Evolutionary conservation across 1,140 invertebrate species (phyloP).

Genomic region (Atopsyche davidsoni): DNA sequence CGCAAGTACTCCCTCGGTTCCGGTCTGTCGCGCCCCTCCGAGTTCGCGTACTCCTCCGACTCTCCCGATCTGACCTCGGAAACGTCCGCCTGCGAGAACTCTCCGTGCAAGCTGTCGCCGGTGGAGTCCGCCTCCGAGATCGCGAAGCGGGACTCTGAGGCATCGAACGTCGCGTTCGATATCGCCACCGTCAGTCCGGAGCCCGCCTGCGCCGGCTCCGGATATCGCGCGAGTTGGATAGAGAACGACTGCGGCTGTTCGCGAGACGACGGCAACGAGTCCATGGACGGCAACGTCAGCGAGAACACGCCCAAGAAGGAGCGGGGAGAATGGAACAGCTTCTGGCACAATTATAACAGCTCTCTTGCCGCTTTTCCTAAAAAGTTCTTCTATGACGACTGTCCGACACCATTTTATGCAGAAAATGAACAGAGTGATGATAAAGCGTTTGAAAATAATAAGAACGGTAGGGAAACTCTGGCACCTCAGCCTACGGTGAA

Average conservation of each 20-base stretch:
- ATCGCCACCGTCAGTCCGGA: constrained; percentile 19
- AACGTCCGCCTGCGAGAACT: constrained; percentile 25
- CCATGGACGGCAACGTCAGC: constrained; percentile 7
- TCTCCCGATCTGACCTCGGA: constrained; percentile 26
- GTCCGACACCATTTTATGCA: constrained; percentile 27
- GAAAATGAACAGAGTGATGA: constrained; percentile 6
- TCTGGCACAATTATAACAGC: constrained; percentile 29
- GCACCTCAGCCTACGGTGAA: too few species aligned
- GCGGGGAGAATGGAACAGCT: constrained; percentile 27
- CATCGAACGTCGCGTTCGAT: constrained; percentile 17
- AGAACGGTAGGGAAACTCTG: constrained; percentile 1
- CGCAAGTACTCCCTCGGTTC: constrained; percentile 10
- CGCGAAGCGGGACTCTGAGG: background rate
- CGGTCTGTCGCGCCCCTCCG: constrained; percentile 15
- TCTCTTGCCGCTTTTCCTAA: constrained; percentile 21
- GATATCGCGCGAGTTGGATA: constrained; percentile 26
- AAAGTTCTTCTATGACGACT: constrained; percentile 28
- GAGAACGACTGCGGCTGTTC: constrained; percentile 15
- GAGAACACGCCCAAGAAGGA: constrained; percentile 17
- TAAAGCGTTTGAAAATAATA: constrained; percentile 8
- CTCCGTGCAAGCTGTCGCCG: constrained; percentile 21
- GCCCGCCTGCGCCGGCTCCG: constrained; percentile 19
- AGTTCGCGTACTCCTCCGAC: constrained; percentile 17
- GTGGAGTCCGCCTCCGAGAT: background rate
- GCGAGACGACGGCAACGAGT: constrained; percentile 3